These are phyloP conservation scores for Poecilia velifera DNA, from an alignment of 2,797 vertebrate species.

Conservation along the genomic window DNA sequence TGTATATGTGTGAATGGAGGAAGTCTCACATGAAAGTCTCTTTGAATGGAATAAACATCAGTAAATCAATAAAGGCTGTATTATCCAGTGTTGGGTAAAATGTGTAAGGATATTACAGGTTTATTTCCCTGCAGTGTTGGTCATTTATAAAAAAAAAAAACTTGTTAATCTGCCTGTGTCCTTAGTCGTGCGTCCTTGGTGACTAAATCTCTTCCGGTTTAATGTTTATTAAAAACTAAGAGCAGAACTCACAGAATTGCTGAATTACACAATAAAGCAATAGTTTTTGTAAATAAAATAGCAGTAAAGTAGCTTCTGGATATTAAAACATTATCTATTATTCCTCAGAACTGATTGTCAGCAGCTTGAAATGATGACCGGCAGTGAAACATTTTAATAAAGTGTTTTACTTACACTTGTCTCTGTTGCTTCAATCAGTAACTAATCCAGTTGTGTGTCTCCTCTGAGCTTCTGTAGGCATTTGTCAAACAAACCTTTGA, in stretches of 20 bases:
- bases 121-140: background rate
- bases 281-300: too few species aligned
- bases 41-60: background rate
- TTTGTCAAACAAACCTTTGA: slow-evolving; percentile 24
- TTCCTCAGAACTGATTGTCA: background rate
- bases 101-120: background rate
- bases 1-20: background rate
- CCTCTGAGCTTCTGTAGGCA: slow-evolving; percentile 1
- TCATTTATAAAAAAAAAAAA: background rate
- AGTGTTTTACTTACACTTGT: slow-evolving; percentile 44
- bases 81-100: background rate
- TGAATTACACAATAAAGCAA: background rate
- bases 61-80: background rate
- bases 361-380: background rate
- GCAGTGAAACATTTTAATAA: background rate
- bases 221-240: slow-evolving; percentile 32
- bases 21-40: background rate
- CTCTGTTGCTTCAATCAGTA: background rate
- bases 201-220: slow-evolving; percentile 1
- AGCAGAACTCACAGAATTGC: background rate
- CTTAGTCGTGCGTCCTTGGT: background rate
- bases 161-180: background rate
- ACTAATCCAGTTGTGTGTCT: background rate
- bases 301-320: background rate
- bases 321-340: background rate